Base-by-base conservation (phyloP, 2,113 vertebrate genomes). In the Rhinoptilus africanus region DNA sequence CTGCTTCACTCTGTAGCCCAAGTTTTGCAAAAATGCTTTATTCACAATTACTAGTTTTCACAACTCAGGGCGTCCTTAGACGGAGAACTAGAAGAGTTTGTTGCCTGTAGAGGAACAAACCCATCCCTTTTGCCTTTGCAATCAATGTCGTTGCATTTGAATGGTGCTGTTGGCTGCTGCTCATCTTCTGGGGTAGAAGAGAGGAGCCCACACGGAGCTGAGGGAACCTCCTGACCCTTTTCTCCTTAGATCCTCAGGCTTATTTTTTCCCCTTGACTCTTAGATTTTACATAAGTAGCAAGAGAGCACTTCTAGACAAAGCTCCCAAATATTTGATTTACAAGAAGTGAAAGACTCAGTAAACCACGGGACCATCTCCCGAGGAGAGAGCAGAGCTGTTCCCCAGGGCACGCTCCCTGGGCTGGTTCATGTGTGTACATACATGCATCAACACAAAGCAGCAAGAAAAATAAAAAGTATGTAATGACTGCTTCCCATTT, bases 351-450 rank as follows among this genome's bases (percentile, higher is more conserved):
- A 87, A 87, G n/a, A n/a, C 51, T 92, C 43, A 32, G 48, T 71
- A 51, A 89, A 68, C 21, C 17, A 37, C 53, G 35, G 32, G 43
- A 34, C 16, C 48, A 62, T 41, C 60, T 85, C 60, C 23, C 41
- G 53, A 71, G 43, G 47, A 37, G 0, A 2, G 37, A 86, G 30
- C 0, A 0, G 51, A 86, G 18, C 53, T 56, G 43, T 32, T 81
- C 28, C 27, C 45, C 16, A 22, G 27, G 53, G 28, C 6, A 14
- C 0, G 1, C 9, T 82, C 35, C 41, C 68, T 1, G 5, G 26
- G 6, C 19, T 3, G 2, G 9, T 47, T 32, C 0, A 0, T 41
- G 2, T 41, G n/a, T 32, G 20, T 73, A 30, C 21, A 15, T 10
- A 35, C 30, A 21, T 1, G 2, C 39, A 18, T 4, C 2, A 12